Base-by-base conservation (phyloP, 1,140 invertebrate genomes). In the Neodiprion lecontei region DNA sequence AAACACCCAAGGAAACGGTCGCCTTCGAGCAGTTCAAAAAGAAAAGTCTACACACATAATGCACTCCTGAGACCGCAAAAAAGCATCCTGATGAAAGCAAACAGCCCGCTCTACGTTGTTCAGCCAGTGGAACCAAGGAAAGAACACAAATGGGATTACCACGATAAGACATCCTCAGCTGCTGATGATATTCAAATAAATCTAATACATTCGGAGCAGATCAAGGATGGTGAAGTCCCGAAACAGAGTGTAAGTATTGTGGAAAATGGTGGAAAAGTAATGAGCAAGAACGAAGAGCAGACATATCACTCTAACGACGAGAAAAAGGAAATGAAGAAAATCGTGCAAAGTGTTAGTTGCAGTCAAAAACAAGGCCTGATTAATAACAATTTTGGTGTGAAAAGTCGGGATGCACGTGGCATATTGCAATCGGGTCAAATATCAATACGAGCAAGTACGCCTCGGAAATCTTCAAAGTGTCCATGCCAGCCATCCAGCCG, bases 11-110 rank as follows among this genome's bases (percentile, higher is more conserved):
- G 21, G 48, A 70, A 48, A 7, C 70, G 69, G 21, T 89, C 89
- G 23, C 85, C 86, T 70, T 88, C 88, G 75, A 90, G 85, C 76
- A 88, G 86, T 67, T 86, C 88, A 2, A 90, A 88, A 14, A 77
- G 80, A 23, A 85, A 85, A 40, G 12, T 78, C 61, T 82, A 88
- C 28, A 76, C 79, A 1, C 85, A 88, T 72, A 80, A 87, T 49
- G 84, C 83, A 1, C 83, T 76, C 68, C 73, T 88, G 8, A 88
- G 86, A 67, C 87, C 87, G 1, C 87, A 87, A 47, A 88, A 88
- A 48, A 81, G 85, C 73, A 88, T 87, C 17, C 77, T 88, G 1
- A 73, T 79, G 0, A 84, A 80, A 28, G 82, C 70, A 0, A 71
- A 14, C 48, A 75, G 40, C 72, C 65, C 66, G 69, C 12, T n/a